These are phyloP conservation scores for Drosophila sp. DNA, from an alignment of 1,140 invertebrate species.

Conservation along the genomic window DNA sequence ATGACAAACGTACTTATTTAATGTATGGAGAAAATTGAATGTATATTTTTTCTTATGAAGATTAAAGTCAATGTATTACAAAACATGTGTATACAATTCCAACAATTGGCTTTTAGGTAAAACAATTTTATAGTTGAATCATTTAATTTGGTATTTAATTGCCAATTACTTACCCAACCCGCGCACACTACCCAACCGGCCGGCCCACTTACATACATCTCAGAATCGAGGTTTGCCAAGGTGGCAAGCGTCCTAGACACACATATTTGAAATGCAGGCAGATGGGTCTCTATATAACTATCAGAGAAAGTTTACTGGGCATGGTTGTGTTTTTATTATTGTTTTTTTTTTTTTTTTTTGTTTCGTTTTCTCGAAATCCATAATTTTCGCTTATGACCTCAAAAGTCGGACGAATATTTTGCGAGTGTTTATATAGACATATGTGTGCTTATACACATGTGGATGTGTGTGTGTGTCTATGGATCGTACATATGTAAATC, in stretches of 20 bases:
- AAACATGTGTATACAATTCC: not conserved
- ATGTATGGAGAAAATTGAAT: no score
- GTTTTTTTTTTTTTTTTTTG: not conserved
- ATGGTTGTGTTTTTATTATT: not conserved
- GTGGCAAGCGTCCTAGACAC: not conserved
- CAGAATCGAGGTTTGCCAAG: not conserved
- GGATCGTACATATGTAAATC: no score
- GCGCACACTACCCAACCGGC: no score
- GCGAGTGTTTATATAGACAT: not conserved
- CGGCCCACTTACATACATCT: not conserved
- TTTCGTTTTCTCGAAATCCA: not conserved
- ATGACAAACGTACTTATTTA: no score
- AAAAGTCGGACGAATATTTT: not conserved
- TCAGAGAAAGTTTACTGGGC: no score
- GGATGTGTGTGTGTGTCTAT: no score
- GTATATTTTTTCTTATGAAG: no score
- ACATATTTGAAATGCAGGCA: no score
- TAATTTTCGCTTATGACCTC: not conserved
- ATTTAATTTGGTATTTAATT: conserved; percentile 14
- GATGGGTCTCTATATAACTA: no score
- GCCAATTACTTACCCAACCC: not conserved
- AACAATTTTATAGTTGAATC: not conserved
- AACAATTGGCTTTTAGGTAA: not conserved
- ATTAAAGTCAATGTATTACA: no score
- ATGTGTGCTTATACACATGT: not conserved